A percentile compares a stretch with the other conserved stretches of the same genome.
Conservation (phyloP, 1,140 invertebrate genomes). For the Episyrphus balteatus region DNA sequence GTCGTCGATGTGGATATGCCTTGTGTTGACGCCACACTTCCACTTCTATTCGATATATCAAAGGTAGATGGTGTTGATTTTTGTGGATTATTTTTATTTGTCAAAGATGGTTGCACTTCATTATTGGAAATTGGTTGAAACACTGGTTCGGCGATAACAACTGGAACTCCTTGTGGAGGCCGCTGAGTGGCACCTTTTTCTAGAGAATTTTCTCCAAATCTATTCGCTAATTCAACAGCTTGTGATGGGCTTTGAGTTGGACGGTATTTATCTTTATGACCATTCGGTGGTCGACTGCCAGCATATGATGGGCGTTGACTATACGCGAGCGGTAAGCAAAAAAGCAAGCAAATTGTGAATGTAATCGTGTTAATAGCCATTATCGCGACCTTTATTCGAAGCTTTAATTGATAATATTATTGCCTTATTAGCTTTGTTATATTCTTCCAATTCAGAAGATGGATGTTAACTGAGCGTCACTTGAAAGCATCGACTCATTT, state of each 20-base stretch:
- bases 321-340: background rate
- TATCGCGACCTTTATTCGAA: too few species aligned
- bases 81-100: background rate
- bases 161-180: constrained; percentile 23
- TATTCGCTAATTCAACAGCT: constrained; percentile 11
- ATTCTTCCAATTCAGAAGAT: too few species aligned
- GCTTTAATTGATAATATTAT: too few species aligned
- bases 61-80: background rate
- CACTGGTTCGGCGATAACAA: constrained; percentile 14
- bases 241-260: constrained; percentile 6
- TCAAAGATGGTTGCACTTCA: too few species aligned
- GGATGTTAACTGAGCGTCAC: too few species aligned
- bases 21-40: background rate
- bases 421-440: too few species aligned
- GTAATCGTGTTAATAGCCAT: too few species aligned
- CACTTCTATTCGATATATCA: background rate
- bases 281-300: constrained; percentile 23
- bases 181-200: constrained; percentile 20
- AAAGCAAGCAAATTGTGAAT: background rate
- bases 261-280: constrained; percentile 32
- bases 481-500: too few species aligned
- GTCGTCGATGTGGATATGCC: background rate
- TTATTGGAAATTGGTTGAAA: constrained; percentile 1
- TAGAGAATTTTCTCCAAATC: constrained; percentile 21
- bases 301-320: constrained; percentile 30